Conservation (phyloP, 2,113 vertebrate genomes). For the Dicrurus megarhynchus region DNA sequence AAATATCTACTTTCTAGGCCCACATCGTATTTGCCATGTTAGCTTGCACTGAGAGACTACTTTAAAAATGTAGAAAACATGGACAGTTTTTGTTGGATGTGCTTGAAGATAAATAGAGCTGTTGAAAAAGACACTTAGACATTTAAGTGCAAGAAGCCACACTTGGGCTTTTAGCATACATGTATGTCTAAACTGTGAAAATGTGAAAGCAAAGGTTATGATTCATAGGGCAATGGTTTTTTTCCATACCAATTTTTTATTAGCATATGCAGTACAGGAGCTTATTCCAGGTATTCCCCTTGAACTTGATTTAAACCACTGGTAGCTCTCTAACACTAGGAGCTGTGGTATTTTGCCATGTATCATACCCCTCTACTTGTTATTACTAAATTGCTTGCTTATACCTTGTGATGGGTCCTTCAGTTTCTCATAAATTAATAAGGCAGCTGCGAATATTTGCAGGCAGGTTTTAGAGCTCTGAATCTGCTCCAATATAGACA, state of each 20-base stretch:
- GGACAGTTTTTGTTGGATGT: neutral
- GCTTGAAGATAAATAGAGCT: constrained; percentile 27
- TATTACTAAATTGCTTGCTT: constrained; percentile 71
- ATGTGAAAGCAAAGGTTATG: constrained; percentile 54
- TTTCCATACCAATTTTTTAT: constrained; percentile 45
- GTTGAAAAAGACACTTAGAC: constrained; percentile 26
- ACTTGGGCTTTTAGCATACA: constrained; percentile 57
- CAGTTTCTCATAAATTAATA: constrained; percentile 79
- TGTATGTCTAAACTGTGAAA: constrained; percentile 63
- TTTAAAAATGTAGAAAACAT: neutral
- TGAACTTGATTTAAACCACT: constrained; percentile 61
- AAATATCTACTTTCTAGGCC: neutral
- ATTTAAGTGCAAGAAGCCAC: constrained; percentile 39
- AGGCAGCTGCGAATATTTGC: constrained; percentile 67
- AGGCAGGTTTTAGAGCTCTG: constrained; percentile 47
- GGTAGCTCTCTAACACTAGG: constrained; percentile 5
- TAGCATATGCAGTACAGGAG: constrained; percentile 36
- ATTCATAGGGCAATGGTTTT: constrained; percentile 50
- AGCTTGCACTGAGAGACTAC: neutral
- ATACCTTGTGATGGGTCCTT: constrained; percentile 69
- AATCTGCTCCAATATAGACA: constrained; percentile 49
- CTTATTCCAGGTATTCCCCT: constrained; percentile 13
- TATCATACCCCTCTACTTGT: constrained; percentile 43
- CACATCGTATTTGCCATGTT: neutral
- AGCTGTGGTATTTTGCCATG: constrained; percentile 7